Evolutionary conservation across 2,113 vertebrate species (phyloP), one percentile per base, ranked within the genome.

Genomic region (Amphilophus citrinellus): DNA sequence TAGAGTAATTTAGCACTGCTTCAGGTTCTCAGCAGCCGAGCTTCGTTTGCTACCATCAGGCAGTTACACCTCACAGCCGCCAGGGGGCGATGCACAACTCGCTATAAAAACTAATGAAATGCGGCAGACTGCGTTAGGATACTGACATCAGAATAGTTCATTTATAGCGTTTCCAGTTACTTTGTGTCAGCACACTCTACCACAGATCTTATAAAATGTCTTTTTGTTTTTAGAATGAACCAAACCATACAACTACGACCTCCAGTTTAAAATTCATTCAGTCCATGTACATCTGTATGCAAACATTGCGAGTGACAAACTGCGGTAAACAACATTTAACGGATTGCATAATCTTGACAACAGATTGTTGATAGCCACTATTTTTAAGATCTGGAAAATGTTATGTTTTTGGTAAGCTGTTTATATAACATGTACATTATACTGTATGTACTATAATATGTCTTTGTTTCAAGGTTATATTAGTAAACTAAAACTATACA

Each of bases 131-230:
- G 6, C 6, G 15, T 18, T 18, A 15, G 15, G 15, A 18, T 7
- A 7, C 17, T 18, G 17, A 18, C 17, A 7, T 3, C 27, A 56
- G 37, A 44, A 5, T 53, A 32, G 15, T 20, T 53, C 5, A 30
- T 7, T 59, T 58, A 22, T 22, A 10, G 0, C 0, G 44, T 71
- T 71, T 53, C 2, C 44, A 53, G 0, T 53, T 50, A 50, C 13
- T 71, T 71, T 18, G 27, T 47, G 17, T 18, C 50, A 7, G 22
- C 10, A 47, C 42, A 53, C 4, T 5, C 44, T 4, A 14, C 14
- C 44, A 15, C 44, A 47, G 13, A 47, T 3, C 44, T 15, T 47
- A 47, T 10, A 42, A 42, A 42, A 42, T 42, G 39, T 11, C 39
- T 42, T 42, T 42, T 42, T 42, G 10, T 42, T 42, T 42, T 13